Base-by-base conservation (phyloP, 2,888 invertebrate species). In the Spodoptera picta region DNA sequence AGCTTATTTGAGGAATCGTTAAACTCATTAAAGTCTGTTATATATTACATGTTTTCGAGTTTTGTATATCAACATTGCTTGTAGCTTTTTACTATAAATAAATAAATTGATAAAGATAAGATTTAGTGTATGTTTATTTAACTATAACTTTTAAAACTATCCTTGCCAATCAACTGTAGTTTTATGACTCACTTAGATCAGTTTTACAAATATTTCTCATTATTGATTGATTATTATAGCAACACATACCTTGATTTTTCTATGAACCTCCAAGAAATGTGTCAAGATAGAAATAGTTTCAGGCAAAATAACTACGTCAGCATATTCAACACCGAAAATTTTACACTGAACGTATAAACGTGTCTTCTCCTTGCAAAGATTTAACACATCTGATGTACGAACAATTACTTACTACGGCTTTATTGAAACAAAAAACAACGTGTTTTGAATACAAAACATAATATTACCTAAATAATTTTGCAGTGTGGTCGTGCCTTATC, bases 401-500 rank as follows among this genome's bases (percentile, higher is more conserved):
- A 41, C 65, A 49, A 49, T 54, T 9, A 48, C 14, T 23, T 19
- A 50, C 7, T 14, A 36, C 27, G 10, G 51, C 27, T 52, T 48
- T 31, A n/a, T 51, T 42, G 43, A 59, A 53, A 56, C 23, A 42
- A 50, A 54, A 24, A 41, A 36, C 36, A 36, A 65, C 54, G 60
- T n/a, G 56, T 43, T 54, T 54, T n/a, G 65, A 71, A 70, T 70
- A 57, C 60, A 0, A 65, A 70, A 57, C n/a, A 48, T 59, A 10
- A 53, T 11, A 44, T 44, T 49, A 10, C 46, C 27, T 27, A 27
- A 27, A 27, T 27, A 46, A 9, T 59, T 69, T 70, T 65, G 65
- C 42, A 54, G 31, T 3, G 31, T 31, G 6, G 7, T 36, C 36
- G 36, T 36, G 9, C 9, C 36, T 36, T 36, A 36, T 7, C 36